Evolutionary conservation across 2,888 invertebrate species (phyloP).

Genomic region (Odontothrips loti): DNA sequence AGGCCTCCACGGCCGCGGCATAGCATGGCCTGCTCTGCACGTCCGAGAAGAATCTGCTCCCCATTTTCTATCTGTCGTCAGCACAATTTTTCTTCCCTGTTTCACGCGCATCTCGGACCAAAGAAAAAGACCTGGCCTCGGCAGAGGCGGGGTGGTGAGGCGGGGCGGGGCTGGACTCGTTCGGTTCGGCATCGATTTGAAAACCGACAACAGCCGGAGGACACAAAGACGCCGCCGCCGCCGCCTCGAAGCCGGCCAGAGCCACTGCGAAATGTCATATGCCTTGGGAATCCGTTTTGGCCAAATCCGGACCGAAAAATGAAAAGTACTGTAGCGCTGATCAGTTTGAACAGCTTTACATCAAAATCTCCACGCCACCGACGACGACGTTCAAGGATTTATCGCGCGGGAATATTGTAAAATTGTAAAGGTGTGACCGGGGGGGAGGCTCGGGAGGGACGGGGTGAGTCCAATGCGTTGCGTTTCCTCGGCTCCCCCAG

Average conservation of each 20-base stretch:
- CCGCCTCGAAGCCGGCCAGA: no score
- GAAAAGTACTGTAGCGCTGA: no score
- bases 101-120: neutral
- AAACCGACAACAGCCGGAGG: neutral
- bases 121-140: no score
- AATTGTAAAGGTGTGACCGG: neutral
- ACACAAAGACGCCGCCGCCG: no score
- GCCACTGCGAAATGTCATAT: no score
- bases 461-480: neutral
- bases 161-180: neutral
- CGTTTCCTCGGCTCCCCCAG: neutral
- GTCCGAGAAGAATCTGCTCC: slow-evolving; percentile 22
- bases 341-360: no score
- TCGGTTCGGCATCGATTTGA: neutral
- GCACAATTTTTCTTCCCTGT: slow-evolving; percentile 26
- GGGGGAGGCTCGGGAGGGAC: neutral
- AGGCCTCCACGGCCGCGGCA: neutral
- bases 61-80: slow-evolving; percentile 26
- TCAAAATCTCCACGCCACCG: no score
- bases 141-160: no score
- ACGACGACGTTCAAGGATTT: no score
- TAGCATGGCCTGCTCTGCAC: neutral
- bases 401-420: no score
- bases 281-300: no score
- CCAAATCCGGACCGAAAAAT: no score